Conservation (phyloP, 2,797 vertebrate species). For the Adelosebastes latens region DNA sequence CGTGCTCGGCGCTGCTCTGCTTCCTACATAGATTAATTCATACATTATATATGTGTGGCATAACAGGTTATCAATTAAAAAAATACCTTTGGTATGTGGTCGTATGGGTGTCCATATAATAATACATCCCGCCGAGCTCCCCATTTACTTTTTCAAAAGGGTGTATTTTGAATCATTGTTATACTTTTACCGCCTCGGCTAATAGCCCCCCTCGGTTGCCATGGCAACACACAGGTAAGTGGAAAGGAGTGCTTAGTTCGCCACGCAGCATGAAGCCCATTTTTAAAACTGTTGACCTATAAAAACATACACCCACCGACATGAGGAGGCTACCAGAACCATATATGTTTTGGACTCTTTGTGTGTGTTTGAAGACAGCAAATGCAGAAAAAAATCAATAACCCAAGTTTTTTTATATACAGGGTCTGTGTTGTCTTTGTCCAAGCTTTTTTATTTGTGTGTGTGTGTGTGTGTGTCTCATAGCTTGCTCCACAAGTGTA, state of each 20-base stretch:
- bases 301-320: slow-evolving; percentile 71
- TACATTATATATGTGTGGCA: not conserved
- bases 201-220: slow-evolving; percentile 76
- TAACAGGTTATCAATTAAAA: not conserved
- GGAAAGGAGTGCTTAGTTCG: slow-evolving; percentile 76
- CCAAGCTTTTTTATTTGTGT: not conserved
- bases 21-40: not conserved
- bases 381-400: slow-evolving; percentile 30
- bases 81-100: slow-evolving; percentile 34
- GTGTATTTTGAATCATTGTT: slow-evolving; percentile 70
- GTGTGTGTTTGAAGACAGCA: slow-evolving; percentile 6
- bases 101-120: slow-evolving; percentile 12
- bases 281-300: slow-evolving; percentile 81
- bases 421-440: slow-evolving; percentile 18
- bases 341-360: slow-evolving; percentile 27
- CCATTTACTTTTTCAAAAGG: slow-evolving; percentile 41
- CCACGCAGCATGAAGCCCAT: slow-evolving; percentile 67
- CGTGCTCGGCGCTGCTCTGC: not conserved
- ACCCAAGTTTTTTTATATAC: slow-evolving; percentile 13
- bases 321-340: slow-evolving; percentile 51
- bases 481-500: slow-evolving; percentile 8
- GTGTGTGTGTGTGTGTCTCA: not conserved
- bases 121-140: slow-evolving; percentile 12
- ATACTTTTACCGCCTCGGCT: slow-evolving; percentile 66
- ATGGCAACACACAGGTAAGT: slow-evolving; percentile 84